Evolutionary conservation across 2,888 invertebrate species (phyloP), one percentile per base, ranked within the genome.

Genomic region (Rhingia rostrata): DNA sequence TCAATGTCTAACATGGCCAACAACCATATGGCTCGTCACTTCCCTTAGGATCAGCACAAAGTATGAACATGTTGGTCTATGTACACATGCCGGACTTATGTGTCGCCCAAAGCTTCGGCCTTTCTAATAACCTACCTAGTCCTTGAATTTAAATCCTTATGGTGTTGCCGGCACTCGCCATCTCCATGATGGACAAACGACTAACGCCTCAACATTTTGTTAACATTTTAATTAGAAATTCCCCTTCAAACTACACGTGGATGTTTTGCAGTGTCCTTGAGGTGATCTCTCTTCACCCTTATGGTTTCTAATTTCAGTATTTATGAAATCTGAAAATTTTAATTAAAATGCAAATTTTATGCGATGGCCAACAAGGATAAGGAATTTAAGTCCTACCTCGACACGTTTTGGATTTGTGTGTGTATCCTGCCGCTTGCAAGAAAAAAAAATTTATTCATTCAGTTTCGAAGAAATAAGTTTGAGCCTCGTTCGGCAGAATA

Each of bases 321-420:
- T 81, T 64, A 75, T 70, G 60, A 77, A 77, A 61, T 77, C 66
- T 54, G 43, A 39, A 10, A 66, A 60, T 67, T 77, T 80, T 72
- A 77, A 82, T 82, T 77, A 77, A 82, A 82, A 82, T 82, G 77
- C 61, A 77, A 82, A 82, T 82, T 82, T 77, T 39, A 61, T 72
- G 30, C 22, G 53, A 7, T 33, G 43, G 14, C 66, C 14, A 9
- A 33, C 22, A 4, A 22, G 43, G 4, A 35, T 49, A 63, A 61
- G n/a, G 14, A 47, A 43, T 37, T 64, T 30, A 10, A 35, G 22
- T 39, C 10, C 9, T 10, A 10, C 10, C 12, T 64, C 12, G 12
- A 12, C 43, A 12, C 22, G 22, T 2, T 22, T 22, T 2, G 22
- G 22, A 1, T 22, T 22, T 22, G 12, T 12, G 6, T 43, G 5